A percentile compares a stretch with the other conserved stretches of the same genome.
phyloP scores from a whole-genome alignment of 2,888 invertebrate genomes.

The Bombyx huttoni region DNA sequence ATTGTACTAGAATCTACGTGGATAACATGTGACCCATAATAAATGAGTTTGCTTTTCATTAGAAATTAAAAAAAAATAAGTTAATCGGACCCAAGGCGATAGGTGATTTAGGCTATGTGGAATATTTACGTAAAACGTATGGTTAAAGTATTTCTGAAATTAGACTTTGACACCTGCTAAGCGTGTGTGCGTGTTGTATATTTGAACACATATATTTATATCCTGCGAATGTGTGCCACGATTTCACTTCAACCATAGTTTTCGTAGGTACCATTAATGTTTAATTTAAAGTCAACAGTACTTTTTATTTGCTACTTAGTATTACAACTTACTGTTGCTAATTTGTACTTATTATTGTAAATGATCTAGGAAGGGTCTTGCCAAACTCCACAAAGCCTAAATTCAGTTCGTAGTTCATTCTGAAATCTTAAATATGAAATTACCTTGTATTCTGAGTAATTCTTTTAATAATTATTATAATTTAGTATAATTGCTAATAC shows the following conservation, averaged over 20 bases:
- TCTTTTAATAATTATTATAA: too few relatives aligned
- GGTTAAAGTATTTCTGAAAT: conserved; percentile 24
- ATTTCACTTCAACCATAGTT: conserved; percentile 18
- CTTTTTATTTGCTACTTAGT: too few relatives aligned
- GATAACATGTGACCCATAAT: conserved; percentile 19
- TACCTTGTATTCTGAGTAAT: too few relatives aligned
- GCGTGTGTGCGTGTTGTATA: conserved; percentile 35
- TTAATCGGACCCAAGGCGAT: not conserved
- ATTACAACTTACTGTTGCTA: too few relatives aligned
- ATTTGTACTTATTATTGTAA: too few relatives aligned
- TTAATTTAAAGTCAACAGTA: not conserved
- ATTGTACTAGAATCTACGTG: conserved; percentile 9
- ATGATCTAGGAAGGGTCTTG: too few relatives aligned
- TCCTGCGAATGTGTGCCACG: conserved; percentile 28
- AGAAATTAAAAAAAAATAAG: not conserved
- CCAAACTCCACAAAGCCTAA: too few relatives aligned
- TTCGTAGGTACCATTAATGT: not conserved
- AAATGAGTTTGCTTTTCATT: not conserved
- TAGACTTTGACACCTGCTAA: conserved; percentile 62
- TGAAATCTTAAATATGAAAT: too few relatives aligned
- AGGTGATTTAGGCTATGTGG: conserved; percentile 4
- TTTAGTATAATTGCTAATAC: too few relatives aligned
- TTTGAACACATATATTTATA: conserved; percentile 32
- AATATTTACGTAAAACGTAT: conserved; percentile 21
- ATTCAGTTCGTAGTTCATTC: too few relatives aligned